Base-by-base conservation (phyloP, 2,888 invertebrate genomes). In the Hermaeophaga mercurialis region DNA sequence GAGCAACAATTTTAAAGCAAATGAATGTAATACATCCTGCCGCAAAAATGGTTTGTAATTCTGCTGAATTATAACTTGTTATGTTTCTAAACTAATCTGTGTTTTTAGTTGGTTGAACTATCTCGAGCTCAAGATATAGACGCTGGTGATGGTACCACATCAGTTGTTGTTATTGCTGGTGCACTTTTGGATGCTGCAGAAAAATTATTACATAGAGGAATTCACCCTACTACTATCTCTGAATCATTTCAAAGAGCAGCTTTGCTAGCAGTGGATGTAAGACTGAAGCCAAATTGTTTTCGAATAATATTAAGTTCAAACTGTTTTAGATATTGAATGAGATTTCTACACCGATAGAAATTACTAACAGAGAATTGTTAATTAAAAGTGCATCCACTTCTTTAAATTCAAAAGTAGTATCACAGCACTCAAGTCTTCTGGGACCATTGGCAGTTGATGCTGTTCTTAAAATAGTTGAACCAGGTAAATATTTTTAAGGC, bases 101-200 rank as follows among this genome's bases (percentile, higher is more conserved):
- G 22, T 12, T 63, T 64, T 7, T 73, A 94, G 94, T 82, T 99
- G 74, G 99, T 99, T 3, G 99, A 99, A 79, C 81, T 99, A 64
- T 97, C 98, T 1, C 91, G 95, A 72, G 98, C 99, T 12, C 99
- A 98, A 81, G 99, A 99, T 78, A 88, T 97, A 69, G 98, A 98
- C 80, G 99, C 99, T 69, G 99, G 99, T 41, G 99, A 99, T 81
- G 99, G 99, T 56, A 99, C 99, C 15, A 99, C 99, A 7, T 94
- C 96, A 15, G 99, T 99, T 50, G 98, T 98, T 7, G 93, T 99
- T 4, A 87, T 99, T 71, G 98, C 97, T 66, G 99, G 99, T 45
- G 94, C 96, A 63, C 79, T 99, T 45, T 80, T 99, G 49, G 96
- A 98, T 79, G 94, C 96, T 46, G 91, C 95, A 46, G 91, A 96